Evolutionary conservation across 2,113 vertebrate genomes (phyloP).

Genomic region (Myrmecobius fasciatus): DNA sequence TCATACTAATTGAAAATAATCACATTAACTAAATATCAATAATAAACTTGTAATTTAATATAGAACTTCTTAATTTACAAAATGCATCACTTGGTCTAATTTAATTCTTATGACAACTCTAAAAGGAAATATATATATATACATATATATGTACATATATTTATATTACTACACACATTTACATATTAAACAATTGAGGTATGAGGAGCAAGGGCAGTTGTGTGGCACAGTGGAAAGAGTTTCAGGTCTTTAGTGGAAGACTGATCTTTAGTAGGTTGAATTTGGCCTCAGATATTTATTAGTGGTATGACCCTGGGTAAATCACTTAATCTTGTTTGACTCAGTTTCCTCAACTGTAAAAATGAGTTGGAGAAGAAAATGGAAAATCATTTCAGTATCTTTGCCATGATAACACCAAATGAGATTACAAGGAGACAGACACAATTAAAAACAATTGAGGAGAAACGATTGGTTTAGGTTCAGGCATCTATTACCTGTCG

Average conservation of each 20-base stretch:
- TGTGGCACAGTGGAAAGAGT: neutral
- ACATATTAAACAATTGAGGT: neutral
- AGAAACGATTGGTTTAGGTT: neutral
- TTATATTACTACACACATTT: neutral
- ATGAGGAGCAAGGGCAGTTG: neutral
- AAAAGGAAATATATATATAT: neutral
- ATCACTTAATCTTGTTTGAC: neutral
- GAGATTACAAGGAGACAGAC: neutral
- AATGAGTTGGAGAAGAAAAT: neutral
- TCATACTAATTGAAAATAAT: neutral
- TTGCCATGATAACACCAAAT: neutral
- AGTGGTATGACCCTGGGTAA: neutral
- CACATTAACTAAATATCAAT: neutral
- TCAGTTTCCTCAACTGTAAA: neutral
- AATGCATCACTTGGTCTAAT: neutral
- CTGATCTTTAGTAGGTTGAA: neutral
- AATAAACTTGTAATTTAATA: neutral
- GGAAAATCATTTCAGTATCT: neutral
- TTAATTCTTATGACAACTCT: neutral
- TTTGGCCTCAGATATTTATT: neutral
- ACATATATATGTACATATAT: neutral
- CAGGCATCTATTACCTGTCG: neutral
- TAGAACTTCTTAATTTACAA: neutral
- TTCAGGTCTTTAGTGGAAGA: conserved; percentile 20
- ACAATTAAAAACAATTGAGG: neutral